Evolutionary conservation across 2,113 vertebrate species (phyloP).

Genomic region (Colossoma macropomum): DNA sequence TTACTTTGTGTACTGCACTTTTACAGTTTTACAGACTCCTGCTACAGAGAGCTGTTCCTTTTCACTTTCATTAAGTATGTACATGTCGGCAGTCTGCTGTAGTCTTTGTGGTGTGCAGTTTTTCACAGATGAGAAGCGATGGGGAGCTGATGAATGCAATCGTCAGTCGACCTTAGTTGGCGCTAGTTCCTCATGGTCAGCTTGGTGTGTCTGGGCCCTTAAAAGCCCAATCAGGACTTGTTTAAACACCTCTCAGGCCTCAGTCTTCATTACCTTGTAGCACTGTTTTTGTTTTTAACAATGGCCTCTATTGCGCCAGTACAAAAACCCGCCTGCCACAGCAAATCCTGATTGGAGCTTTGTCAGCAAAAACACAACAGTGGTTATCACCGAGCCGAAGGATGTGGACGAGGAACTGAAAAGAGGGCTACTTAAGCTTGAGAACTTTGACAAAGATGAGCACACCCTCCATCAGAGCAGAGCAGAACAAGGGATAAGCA

Average conservation of each 20-base stretch:
- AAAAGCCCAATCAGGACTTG: neutral
- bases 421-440: slow-evolving; percentile 5
- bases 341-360: slow-evolving; percentile 31
- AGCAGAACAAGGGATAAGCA: slow-evolving; percentile 36
- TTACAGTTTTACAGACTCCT: too few relatives aligned
- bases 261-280: neutral
- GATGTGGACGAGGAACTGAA: neutral
- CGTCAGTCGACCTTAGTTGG: too few relatives aligned
- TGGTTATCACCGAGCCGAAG: neutral
- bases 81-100: too few relatives aligned
- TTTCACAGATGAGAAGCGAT: too few relatives aligned
- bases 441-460: slow-evolving; percentile 21
- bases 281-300: neutral
- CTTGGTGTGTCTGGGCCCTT: neutral
- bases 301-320: neutral
- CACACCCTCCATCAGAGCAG: slow-evolving; percentile 34
- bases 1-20: too few relatives aligned
- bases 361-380: slow-evolving; percentile 15
- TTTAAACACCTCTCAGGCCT: neutral
- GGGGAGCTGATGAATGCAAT: too few relatives aligned
- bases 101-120: too few relatives aligned
- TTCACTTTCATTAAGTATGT: too few relatives aligned
- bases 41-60: too few relatives aligned
- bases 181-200: too few relatives aligned
- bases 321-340: neutral